Conservation (phyloP, 2,888 invertebrate genomes). For the Papilio gigon region DNA sequence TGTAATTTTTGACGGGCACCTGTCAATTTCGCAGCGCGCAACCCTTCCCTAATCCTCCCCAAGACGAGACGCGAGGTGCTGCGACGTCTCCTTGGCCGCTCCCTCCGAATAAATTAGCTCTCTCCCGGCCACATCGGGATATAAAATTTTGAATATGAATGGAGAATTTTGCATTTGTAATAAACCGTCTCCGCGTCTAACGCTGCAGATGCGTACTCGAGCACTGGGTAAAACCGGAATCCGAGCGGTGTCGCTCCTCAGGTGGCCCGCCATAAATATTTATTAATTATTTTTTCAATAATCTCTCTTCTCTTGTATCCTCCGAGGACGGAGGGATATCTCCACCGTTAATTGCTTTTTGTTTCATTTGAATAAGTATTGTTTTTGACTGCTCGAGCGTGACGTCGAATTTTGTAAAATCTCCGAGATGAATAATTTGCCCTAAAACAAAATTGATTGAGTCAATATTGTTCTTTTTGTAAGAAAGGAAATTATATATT, state of each 20-base stretch:
- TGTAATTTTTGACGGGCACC: slow-evolving; percentile 83
- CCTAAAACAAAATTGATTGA: slow-evolving; percentile 66
- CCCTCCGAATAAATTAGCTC: slow-evolving; percentile 89
- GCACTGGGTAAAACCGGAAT: slow-evolving; percentile 76
- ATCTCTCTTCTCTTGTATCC: slow-evolving; percentile 77
- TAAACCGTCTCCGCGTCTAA: slow-evolving; percentile 85
- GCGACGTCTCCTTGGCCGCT: slow-evolving; percentile 75
- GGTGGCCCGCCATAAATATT: slow-evolving; percentile 82
- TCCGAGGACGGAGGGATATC: slow-evolving; percentile 78
- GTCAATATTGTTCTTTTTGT: slow-evolving; percentile 61
- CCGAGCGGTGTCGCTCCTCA: slow-evolving; percentile 72
- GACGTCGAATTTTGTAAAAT: slow-evolving; percentile 74
- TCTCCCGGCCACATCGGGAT: slow-evolving; percentile 86
- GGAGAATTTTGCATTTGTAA: slow-evolving; percentile 93
- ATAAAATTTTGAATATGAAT: slow-evolving; percentile 96
- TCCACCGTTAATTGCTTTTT: slow-evolving; percentile 81
- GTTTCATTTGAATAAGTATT: slow-evolving; percentile 83
- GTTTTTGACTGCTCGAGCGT: slow-evolving; percentile 80
- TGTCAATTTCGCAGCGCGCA: slow-evolving; percentile 80
- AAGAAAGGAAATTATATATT: slow-evolving; percentile 46
- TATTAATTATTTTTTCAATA: slow-evolving; percentile 83
- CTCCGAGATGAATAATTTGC: slow-evolving; percentile 74
- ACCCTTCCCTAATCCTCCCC: slow-evolving; percentile 81
- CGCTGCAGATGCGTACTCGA: slow-evolving; percentile 76
- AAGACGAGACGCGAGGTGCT: slow-evolving; percentile 70